Evolutionary conservation across 1,140 invertebrate genomes (phyloP), one percentile per base, ranked within the genome.

Genomic region (Harpegnathos saltator): DNA sequence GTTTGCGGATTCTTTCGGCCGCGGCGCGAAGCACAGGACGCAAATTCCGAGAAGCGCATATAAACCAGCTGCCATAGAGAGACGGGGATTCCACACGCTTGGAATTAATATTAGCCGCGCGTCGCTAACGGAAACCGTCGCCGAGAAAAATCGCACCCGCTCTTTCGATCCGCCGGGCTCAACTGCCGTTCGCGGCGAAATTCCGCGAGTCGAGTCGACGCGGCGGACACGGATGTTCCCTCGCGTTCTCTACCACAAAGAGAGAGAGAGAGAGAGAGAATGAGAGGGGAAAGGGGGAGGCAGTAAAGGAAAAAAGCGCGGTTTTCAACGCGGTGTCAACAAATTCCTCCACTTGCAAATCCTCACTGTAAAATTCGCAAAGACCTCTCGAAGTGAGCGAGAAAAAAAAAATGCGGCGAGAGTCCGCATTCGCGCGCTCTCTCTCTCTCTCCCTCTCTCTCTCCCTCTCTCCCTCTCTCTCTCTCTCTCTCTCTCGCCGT

Each of bases 51-150:
- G 86, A 87, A 87, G 73, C 81, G 86, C 85, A 56, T 82, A 85
- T 86, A 86, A 83, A 84, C 86, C 86, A 87, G 86, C 86, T 86
- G 85, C 73, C 81, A 65, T 52, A 86, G 85, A 87, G 84, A 86
- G 69, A 69, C 77, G 77, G 77, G 86, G 85, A 87, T 87, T 87
- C 84, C 85, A 85, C 80, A 74, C 84, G 84, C 85, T 87, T 86
- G 85, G 85, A 87, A 87, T 87, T 87, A 87, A 87, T 86, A 86
- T 86, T 86, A 86, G 85, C 84, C 83, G 83, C 69, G 69, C 84
- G 85, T 71, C 84, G 81, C 85, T 73, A 78, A 78, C 63, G 62
- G 73, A 58, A 78, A 65, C 38, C 62, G 62, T 78, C 62, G 82
- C 54, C 24, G 73, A 59, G 72, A 65, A 78, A 83, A 82, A 78